Conservation (phyloP, 2,888 invertebrate genomes). For the Chymomyza fuscimana region DNA sequence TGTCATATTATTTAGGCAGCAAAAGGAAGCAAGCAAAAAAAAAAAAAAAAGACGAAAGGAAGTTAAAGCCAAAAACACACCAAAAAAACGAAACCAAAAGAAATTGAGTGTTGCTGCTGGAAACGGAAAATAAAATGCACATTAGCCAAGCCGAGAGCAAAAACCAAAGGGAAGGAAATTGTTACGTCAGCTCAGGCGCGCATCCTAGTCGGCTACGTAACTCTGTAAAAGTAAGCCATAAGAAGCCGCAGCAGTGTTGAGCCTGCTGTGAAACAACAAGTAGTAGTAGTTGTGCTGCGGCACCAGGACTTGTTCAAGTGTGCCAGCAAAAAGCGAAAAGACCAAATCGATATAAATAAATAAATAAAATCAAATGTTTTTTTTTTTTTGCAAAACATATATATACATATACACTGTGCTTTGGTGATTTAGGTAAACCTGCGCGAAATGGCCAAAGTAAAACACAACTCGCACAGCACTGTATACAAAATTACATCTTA, state of each 20-base stretch:
- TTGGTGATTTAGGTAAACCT: constrained; percentile 53
- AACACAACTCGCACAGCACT: constrained; percentile 1
- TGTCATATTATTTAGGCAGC: constrained; percentile 40
- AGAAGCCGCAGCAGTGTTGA: not conserved
- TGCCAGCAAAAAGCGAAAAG: constrained; percentile 19
- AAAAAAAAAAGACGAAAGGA: constrained; percentile 57
- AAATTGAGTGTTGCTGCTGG: constrained; percentile 63
- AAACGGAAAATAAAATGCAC: constrained; percentile 73
- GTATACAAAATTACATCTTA: constrained; percentile 67
- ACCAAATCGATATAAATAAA: constrained; percentile 65
- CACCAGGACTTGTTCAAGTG: not conserved
- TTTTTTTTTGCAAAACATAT: constrained; percentile 33
- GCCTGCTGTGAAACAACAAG: constrained; percentile 14
- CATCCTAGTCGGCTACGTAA: not conserved
- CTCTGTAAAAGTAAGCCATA: constrained; percentile 20
- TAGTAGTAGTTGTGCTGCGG: not conserved
- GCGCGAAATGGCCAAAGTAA: constrained; percentile 15
- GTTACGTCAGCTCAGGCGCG: constrained; percentile 54
- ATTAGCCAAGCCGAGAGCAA: constrained; percentile 48
- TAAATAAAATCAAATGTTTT: constrained; percentile 67
- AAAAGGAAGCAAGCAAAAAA: constrained; percentile 12
- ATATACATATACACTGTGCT: constrained; percentile 23
- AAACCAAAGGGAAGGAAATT: constrained; percentile 57
- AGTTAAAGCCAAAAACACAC: constrained; percentile 25
- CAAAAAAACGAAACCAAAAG: constrained; percentile 53